Evolutionary conservation across 2,797 vertebrate species (phyloP).

Genomic region (Sebastiscus tertius): DNA sequence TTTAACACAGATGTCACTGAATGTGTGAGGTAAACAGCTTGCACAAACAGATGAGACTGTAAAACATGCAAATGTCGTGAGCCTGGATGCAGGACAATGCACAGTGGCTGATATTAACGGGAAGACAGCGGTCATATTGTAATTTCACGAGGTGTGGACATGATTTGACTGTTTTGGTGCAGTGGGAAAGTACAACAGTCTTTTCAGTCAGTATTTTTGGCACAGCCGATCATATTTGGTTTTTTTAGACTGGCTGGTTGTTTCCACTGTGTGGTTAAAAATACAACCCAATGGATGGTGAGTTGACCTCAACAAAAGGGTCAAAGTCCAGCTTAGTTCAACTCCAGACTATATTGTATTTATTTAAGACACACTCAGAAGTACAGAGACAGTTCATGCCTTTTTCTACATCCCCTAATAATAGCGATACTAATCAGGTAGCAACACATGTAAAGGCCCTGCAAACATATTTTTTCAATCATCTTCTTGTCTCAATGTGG

Average conservation of each 20-base stretch:
- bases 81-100: not conserved
- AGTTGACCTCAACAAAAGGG: not conserved
- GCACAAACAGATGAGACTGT: conserved; percentile 31
- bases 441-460: not conserved
- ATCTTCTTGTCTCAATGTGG: not conserved
- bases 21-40: not conserved
- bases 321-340: not conserved
- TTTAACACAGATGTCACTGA: not conserved
- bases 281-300: not conserved
- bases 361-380: not conserved
- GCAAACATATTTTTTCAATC: not conserved
- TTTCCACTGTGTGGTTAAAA: not conserved
- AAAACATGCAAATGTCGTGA: conserved; percentile 54
- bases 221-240: not conserved
- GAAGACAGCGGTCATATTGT: not conserved
- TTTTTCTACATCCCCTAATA: not conserved
- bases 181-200: not conserved
- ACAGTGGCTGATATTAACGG: not conserved
- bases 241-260: not conserved
- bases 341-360: not conserved
- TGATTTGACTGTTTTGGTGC: not conserved
- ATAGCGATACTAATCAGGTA: not conserved
- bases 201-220: not conserved
- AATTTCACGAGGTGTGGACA: not conserved
- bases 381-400: not conserved